Evolutionary conservation across 2,797 vertebrate species (phyloP), one percentile per base, ranked within the genome.

Genomic region (Crax fasciolata): DNA sequence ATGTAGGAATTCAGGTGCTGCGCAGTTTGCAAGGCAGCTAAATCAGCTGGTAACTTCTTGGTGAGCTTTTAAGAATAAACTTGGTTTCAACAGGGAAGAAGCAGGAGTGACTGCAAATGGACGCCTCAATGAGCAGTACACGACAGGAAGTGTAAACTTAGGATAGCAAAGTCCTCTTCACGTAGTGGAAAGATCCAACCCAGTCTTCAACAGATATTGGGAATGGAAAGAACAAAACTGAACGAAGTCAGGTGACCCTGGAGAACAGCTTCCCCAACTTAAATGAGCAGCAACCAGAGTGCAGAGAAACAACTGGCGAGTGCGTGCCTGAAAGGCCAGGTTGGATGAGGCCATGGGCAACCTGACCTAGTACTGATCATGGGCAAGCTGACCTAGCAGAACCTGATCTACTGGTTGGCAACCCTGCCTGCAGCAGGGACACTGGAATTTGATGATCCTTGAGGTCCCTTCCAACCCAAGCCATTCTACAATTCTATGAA

Each of bases 211-310:
- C 2, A 66, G 48, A 7, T 21, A 80, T 1, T 18, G 61, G 7
- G 16, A 89, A 59, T 41, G 5, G 76, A 74, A 77, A 82, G 87
- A 74, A 27, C 62, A 78, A 77, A 87, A 72, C 38, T 59, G 68
- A 79, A 61, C 0, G 4, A 75, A 90, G 77, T 35, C 39, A 23
- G 18, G 15, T 51, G 52, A 73, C 2, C 3, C 41, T 24, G 30
- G 51, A 51, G 43, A 92, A 52, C 13, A 25, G n/a, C 32, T 73
- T 79, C 61, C 62, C 52, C 39, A 63, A 82, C 41, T 88, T 66
- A 77, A 74, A 87, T 21, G 82, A 84, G 27, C 27, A 84, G 51
- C 25, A 63, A 48, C 7, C 1, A 0, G 3, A 1, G 66, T 13
- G 14, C 46, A 39, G 1, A 89, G 51, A 93, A 87, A 80, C 39